These are phyloP conservation scores for Protonemura montana DNA, from an alignment of 2,888 invertebrate genomes.

Conservation along the genomic window DNA sequence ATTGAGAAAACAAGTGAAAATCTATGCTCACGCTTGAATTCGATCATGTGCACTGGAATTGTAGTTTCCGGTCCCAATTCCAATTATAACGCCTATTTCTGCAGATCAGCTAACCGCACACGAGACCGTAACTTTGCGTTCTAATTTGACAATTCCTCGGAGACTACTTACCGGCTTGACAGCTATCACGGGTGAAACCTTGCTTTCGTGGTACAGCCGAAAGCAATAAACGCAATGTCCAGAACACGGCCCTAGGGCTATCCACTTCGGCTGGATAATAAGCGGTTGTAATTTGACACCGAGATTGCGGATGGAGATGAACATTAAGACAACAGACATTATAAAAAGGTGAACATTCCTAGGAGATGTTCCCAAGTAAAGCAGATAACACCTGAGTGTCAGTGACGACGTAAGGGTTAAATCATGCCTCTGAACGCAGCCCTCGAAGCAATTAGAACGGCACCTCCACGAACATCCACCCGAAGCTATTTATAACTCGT, in stretches of 20 bases:
- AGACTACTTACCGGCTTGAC: slow-evolving; percentile 33
- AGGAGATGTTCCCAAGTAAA: too few relatives aligned
- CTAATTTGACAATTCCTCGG: slow-evolving; percentile 9
- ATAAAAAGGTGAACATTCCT: too few relatives aligned
- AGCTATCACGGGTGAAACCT: slow-evolving; percentile 18
- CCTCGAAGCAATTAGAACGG: not conserved
- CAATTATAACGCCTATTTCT: not conserved
- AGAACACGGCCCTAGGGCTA: not conserved
- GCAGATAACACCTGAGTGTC: too few relatives aligned
- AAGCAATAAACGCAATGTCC: not conserved
- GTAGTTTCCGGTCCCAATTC: not conserved
- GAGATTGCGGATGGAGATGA: not conserved
- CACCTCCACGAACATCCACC: not conserved
- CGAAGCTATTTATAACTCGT: too few relatives aligned
- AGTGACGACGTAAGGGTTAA: too few relatives aligned
- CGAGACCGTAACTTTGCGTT: slow-evolving; percentile 27
- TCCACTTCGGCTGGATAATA: not conserved
- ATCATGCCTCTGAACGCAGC: not conserved
- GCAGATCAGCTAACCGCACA: slow-evolving; percentile 43
- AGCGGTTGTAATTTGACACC: not conserved
- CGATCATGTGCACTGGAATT: not conserved
- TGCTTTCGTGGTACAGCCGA: not conserved
- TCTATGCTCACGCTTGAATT: too few relatives aligned
- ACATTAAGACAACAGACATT: too few relatives aligned
- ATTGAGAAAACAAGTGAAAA: too few relatives aligned